These are phyloP conservation scores for Uria aalge DNA, from an alignment of 2,113 vertebrate genomes.

Conservation along the genomic window DNA sequence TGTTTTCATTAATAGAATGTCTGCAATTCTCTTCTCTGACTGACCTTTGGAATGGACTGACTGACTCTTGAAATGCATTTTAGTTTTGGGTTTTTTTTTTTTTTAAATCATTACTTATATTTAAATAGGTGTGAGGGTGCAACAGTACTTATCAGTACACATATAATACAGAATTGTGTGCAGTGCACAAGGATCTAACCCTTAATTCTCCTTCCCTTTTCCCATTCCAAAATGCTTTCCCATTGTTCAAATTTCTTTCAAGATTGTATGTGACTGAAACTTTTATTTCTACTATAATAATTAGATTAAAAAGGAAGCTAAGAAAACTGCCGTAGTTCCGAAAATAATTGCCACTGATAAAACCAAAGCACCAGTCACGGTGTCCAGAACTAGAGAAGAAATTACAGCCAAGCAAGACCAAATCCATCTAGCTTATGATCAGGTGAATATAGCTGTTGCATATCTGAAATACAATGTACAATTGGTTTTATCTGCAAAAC, in stretches of 20 bases:
- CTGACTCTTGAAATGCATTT: conserved; percentile 5
- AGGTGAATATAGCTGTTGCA: conserved; percentile 47
- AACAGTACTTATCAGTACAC: background rate
- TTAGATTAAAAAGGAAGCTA: conserved; percentile 61
- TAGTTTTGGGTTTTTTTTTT: background rate
- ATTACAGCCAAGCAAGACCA: conserved; percentile 66
- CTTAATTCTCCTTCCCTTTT: background rate
- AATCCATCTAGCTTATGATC: conserved; percentile 49
- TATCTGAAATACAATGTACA: background rate
- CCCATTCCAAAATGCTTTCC: background rate
- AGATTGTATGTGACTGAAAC: conserved; percentile 1
- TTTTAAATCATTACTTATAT: background rate
- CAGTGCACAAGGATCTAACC: background rate
- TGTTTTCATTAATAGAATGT: background rate
- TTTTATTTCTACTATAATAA: conserved; percentile 40
- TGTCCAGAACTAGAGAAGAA: conserved; percentile 72
- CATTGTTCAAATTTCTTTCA: background rate
- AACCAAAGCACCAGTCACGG: conserved; percentile 30
- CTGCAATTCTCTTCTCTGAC: background rate
- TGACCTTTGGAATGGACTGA: background rate
- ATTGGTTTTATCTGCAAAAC: conserved; percentile 1
- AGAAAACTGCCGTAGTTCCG: conserved; percentile 46
- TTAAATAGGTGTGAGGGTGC: background rate
- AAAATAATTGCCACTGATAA: conserved; percentile 36
- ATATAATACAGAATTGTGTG: background rate